Conservation (phyloP, 2,113 vertebrate species). For the Dryoscopus gambensis region DNA sequence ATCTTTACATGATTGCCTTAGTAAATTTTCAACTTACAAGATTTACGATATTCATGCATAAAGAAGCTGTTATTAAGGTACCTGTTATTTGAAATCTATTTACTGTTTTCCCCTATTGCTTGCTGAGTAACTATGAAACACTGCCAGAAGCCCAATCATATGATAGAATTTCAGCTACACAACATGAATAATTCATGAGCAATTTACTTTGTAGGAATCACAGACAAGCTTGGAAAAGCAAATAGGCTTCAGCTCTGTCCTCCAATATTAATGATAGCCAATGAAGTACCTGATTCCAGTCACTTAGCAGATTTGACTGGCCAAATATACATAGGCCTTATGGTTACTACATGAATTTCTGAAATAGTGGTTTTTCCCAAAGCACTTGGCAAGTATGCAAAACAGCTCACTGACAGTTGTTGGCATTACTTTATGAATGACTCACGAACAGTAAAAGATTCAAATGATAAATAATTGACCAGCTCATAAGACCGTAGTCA, state of each 20-base stretch:
- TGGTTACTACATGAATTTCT: neutral
- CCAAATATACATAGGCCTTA: neutral
- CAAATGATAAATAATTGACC: slow-evolving; percentile 52
- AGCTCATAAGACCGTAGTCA: neutral
- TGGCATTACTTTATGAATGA: slow-evolving; percentile 43
- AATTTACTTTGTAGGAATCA: neutral
- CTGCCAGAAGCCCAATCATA: neutral
- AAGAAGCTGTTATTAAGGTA: neutral
- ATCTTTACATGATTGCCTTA: neutral
- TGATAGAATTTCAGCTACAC: neutral
- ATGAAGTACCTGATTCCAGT: neutral
- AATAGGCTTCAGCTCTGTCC: neutral
- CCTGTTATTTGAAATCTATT: neutral
- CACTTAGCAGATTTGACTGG: neutral
- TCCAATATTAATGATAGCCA: neutral
- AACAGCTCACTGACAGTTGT: neutral
- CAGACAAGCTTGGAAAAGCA: neutral
- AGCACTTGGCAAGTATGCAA: neutral
- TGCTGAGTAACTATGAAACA: neutral
- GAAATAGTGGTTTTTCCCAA: neutral
- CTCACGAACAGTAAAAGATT: slow-evolving; percentile 54
- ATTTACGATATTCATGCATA: neutral
- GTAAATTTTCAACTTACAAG: neutral
- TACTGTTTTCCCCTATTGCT: neutral
- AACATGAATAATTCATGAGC: neutral